Evolutionary conservation across 1,140 invertebrate genomes (phyloP), one percentile per base, ranked within the genome.

Genomic region (Ips typographus): DNA sequence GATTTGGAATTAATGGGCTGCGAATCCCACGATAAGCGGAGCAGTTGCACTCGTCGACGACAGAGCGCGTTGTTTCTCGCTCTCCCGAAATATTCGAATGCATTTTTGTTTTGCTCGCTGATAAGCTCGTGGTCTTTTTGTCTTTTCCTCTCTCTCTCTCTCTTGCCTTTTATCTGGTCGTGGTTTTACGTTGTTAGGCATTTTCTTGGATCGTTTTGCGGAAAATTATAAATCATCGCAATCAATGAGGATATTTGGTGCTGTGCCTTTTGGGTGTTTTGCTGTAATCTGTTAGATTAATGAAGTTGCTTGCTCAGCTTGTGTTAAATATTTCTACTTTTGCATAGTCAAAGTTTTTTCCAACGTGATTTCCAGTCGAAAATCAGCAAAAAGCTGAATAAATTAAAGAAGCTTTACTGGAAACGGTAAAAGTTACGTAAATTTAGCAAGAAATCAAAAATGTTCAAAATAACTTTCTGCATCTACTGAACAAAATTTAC

Each of bases 1-100:
- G 78, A 79, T 80, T 79, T 77, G 78, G 78, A 80, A 77, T 80
- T 79, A 80, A 80, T 80, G 79, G 78, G 71, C 74, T 72, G 79
- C 78, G 74, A 80, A 79, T 77, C 74, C 77, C 66, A 74, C 78
- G 79, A 80, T 80, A 80, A 80, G 79, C 75, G 77, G 72, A 71
- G 44, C 67, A 71, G 64, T 73, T 70, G 64, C 68, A 70, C 8
- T 59, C 55, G 53, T 40, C 59, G 67, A 22, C 37, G 5, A 44
- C 53, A 41, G 47, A 5, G 67, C 51, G 44, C 44, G 40, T 38
- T 58, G 49, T 55, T 43, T 6, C 41, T 22, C 6, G 43, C 40
- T 51, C 41, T 36, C 7, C 42, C 73, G 74, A 76, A 77, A 78
- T 74, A 76, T 77, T 78, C 73, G 72, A 76, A 77, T 77, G 75